Percentiles rank a stretch among this genome's conserved stretches.
phyloP scores from a whole-genome alignment of 2,113 vertebrate genomes.

The Catharus bicknelli region DNA sequence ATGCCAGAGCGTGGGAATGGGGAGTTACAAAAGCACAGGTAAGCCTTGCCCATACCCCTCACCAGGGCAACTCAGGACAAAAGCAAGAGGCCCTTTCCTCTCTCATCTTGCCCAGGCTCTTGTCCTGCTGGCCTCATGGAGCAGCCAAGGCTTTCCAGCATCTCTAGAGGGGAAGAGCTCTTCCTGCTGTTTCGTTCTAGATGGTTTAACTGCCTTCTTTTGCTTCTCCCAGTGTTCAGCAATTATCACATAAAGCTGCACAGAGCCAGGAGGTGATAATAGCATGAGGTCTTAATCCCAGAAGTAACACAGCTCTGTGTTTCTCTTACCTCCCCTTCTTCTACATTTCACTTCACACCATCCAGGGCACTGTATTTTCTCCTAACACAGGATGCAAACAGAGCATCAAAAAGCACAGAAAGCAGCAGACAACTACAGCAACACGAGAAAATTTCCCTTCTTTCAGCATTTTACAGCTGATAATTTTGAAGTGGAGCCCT shows the following conservation, averaged over 20 bases:
- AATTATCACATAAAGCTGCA: background rate
- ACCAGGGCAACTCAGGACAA: background rate
- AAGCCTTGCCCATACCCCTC: background rate
- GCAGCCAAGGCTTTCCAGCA: background rate
- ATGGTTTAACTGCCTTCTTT: background rate
- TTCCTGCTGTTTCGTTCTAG: background rate
- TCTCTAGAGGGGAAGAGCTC: background rate
- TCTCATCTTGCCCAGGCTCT: background rate
- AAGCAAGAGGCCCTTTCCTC: background rate
- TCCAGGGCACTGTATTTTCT: background rate
- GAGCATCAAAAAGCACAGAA: background rate
- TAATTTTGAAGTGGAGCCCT: background rate
- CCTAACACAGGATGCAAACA: background rate
- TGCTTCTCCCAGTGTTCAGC: background rate
- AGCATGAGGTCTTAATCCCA: background rate
- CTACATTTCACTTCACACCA: background rate
- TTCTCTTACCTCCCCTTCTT: background rate
- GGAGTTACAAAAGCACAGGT: background rate
- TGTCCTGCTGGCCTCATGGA: accelerated
- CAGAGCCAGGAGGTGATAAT: background rate
- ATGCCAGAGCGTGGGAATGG: accelerated
- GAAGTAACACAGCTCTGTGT: background rate
- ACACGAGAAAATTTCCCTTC: background rate
- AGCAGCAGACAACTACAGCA: background rate
- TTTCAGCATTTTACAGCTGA: background rate